These are phyloP conservation scores for Monomorium pharaonis DNA, from an alignment of 1,140 invertebrate species.

Conservation along the genomic window DNA sequence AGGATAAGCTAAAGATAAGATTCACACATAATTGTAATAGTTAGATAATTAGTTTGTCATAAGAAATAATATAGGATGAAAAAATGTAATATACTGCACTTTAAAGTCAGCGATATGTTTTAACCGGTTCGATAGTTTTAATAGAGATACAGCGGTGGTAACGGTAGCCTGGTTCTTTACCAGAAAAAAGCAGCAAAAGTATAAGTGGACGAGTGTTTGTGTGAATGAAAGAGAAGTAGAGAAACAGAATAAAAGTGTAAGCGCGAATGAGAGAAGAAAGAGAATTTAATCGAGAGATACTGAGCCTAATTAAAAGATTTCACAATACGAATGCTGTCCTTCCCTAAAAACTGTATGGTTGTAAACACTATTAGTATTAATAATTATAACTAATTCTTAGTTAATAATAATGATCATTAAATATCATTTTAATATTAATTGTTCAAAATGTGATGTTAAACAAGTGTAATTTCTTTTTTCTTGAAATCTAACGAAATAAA, in stretches of 20 bases:
- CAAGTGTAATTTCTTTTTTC: conserved; percentile 82
- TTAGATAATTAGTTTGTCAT: conserved; percentile 78
- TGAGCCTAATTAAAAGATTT: conserved; percentile 75
- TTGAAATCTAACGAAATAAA: conserved; percentile 82
- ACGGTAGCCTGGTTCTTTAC: conserved; percentile 55
- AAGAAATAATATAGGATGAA: conserved; percentile 77
- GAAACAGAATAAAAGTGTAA: conserved; percentile 41
- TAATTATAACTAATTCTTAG: conserved; percentile 84
- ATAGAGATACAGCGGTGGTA: conserved; percentile 65
- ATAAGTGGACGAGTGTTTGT: conserved; percentile 59
- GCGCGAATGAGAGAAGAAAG: conserved; percentile 63
- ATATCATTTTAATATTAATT: conserved; percentile 85
- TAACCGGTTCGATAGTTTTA: conserved; percentile 77
- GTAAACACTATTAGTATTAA: conserved; percentile 85
- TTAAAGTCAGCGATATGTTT: conserved; percentile 76
- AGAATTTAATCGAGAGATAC: conserved; percentile 63
- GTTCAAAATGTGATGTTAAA: conserved; percentile 84
- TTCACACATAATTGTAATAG: conserved; percentile 81
- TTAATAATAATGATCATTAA: conserved; percentile 82
- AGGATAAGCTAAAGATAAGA: conserved; percentile 75
- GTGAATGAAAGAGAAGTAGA: conserved; percentile 49
- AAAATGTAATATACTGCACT: conserved; percentile 83
- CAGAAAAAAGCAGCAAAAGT: conserved; percentile 60
- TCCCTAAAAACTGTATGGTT: conserved; percentile 80
- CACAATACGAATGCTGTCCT: conserved; percentile 77